Conservation (phyloP, 2,888 invertebrate genomes). For the Caradrina kadenii region DNA sequence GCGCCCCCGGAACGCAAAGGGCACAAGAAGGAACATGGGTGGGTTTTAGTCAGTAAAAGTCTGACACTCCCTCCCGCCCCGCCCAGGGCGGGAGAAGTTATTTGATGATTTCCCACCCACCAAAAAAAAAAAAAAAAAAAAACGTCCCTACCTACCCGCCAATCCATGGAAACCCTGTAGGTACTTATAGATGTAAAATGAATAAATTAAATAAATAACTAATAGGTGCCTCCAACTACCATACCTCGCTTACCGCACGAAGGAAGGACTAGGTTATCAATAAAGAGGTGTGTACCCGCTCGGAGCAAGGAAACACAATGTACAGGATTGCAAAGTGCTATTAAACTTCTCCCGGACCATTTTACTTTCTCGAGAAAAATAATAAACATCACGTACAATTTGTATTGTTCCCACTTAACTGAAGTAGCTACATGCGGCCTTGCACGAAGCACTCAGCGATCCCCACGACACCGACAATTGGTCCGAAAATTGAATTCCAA, state of each 20-base stretch:
- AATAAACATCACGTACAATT: conserved; percentile 26
- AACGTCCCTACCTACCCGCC: no score
- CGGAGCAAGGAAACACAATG: conserved; percentile 18
- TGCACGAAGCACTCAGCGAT: conserved; percentile 25
- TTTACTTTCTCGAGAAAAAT: conserved; percentile 11
- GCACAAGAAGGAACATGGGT: no score
- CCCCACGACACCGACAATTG: conserved; percentile 33
- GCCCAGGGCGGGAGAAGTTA: no score
- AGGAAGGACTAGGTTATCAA: conserved; percentile 13
- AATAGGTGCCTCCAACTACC: background rate
- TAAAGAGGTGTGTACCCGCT: conserved; percentile 1
- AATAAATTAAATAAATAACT: no score
- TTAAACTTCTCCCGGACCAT: conserved; percentile 19
- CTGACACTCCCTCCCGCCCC: no score
- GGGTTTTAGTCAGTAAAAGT: no score
- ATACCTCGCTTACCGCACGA: conserved; percentile 6
- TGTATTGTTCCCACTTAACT: conserved; percentile 6
- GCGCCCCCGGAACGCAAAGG: no score
- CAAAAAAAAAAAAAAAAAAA: no score
- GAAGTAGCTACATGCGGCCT: conserved; percentile 34
- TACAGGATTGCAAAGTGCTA: conserved; percentile 7
- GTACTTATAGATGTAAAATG: no score
- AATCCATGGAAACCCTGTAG: no score
- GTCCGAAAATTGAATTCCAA: conserved; percentile 59
- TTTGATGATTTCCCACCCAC: no score